Base-by-base conservation (phyloP, 2,888 invertebrate species). In the Nymphalis polychloros region DNA sequence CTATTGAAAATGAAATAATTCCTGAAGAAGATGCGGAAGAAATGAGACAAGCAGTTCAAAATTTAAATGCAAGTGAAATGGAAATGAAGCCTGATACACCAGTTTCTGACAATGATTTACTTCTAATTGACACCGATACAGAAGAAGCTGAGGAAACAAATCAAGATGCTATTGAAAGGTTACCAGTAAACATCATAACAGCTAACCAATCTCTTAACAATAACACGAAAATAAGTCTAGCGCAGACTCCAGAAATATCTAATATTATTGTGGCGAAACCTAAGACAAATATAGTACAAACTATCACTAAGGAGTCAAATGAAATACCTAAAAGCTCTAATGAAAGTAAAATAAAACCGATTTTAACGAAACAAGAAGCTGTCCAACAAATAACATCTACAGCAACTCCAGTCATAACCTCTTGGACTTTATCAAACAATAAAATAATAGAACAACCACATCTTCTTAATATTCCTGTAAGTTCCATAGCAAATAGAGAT, bases 91-190 rank as follows among this genome's bases (percentile, higher is more conserved):
- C 96, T 0, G 97, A 97, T 68, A 97, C 97, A 0, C 97, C 97
- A 6, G 96, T 96, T 77, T 97, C 97, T 57, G 97, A 97, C 80
- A 95, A 95, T 79, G 97, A 97, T 79, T 88, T 97, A 27, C 95
- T 97, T 84, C 95, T 97, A 84, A 97, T 97, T 69, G 97, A 97
- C 82, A 97, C 97, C 0, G 97, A 97, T 78, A 96, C 96, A 10
- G 97, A 97, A 81, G 97, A 97, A 80, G 90, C 92, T 47, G 94
- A 95, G 62, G 95, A 95, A 80, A 83, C 84, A 35, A 79, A 92
- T 79, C 85, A 93, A 88, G 87, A 92, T 78, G 77, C 85, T 31
- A 81, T 84, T 68, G 90, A 90, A 72, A 90, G 86, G 77, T 74
- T 85, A 64, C 84, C 90, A 62, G 78, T 86, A 5, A 80, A 90